These are phyloP conservation scores for Falco punctatus DNA, from an alignment of 2,113 vertebrate species.

Conservation along the genomic window DNA sequence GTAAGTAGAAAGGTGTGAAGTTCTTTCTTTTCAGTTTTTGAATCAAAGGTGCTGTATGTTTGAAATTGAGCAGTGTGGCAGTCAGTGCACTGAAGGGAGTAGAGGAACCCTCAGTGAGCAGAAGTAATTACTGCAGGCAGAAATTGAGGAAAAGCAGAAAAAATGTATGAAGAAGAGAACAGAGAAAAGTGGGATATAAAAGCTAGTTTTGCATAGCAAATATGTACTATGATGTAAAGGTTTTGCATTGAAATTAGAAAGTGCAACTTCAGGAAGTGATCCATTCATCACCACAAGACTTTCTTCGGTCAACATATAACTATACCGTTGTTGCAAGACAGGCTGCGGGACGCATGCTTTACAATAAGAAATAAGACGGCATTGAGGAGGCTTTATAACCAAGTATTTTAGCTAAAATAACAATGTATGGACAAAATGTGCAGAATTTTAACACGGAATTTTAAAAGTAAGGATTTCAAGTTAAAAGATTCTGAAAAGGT, in stretches of 20 bases:
- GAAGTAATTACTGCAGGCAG: background rate
- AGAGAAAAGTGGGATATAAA: background rate
- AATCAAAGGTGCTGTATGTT: background rate
- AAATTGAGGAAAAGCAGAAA: background rate
- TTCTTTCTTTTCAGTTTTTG: background rate
- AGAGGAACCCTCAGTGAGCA: background rate
- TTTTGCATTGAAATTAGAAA: slow-evolving; percentile 14
- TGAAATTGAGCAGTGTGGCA: background rate
- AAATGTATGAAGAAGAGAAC: background rate
- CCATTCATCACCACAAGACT: background rate
- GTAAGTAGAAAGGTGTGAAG: background rate
- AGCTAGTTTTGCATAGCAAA: slow-evolving; percentile 1
- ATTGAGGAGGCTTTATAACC: background rate
- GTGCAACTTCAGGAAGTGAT: background rate
- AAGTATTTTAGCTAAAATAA: background rate
- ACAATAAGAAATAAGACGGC: background rate
- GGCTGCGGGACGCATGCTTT: background rate
- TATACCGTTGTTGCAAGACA: background rate
- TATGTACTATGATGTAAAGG: background rate
- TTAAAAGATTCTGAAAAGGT: background rate
- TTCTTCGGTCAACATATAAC: background rate
- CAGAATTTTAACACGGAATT: background rate
- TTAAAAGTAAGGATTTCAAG: background rate
- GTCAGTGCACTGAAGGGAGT: background rate
- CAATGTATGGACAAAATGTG: background rate